Conservation (phyloP, 2,888 invertebrate genomes). For the Plutella xylostella region DNA sequence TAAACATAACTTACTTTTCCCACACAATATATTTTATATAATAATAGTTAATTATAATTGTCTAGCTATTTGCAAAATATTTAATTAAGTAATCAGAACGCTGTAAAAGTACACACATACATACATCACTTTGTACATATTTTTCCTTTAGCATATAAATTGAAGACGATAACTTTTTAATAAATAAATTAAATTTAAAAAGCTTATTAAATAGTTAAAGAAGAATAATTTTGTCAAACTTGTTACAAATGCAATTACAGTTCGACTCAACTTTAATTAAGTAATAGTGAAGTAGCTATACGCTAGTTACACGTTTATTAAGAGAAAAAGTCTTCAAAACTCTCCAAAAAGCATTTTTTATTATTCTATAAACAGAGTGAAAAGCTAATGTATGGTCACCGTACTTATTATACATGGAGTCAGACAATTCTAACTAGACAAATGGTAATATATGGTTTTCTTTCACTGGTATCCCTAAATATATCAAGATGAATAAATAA, state of each 20-base stretch:
- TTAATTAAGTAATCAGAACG: background rate
- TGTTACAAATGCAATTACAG: too few species aligned
- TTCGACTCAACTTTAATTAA: background rate
- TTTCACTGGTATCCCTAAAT: too few species aligned
- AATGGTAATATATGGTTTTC: too few species aligned
- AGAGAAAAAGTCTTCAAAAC: constrained; percentile 25
- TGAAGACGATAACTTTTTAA: background rate
- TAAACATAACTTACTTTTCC: too few species aligned
- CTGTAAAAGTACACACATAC: background rate
- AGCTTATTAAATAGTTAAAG: background rate
- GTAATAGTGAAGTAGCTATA: background rate
- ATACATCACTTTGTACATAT: constrained; percentile 3
- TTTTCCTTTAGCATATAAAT: background rate
- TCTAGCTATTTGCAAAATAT: constrained; percentile 4
- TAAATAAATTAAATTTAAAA: constrained; percentile 3
- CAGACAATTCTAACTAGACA: background rate
- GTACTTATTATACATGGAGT: background rate
- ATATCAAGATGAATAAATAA: too few species aligned
- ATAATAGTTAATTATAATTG: too few species aligned
- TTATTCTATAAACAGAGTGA: background rate
- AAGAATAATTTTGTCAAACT: background rate
- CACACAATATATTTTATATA: too few species aligned
- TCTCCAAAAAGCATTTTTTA: constrained; percentile 24
- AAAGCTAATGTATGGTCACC: background rate
- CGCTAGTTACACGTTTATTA: constrained; percentile 18